These are phyloP conservation scores for honey bee (Apis mellifera) DNA, from an alignment of 1,140 invertebrate species.

Conservation along the genomic window Amel_HAv3.1 CM009935.2:1530501-1531000, in stretches of 20 bases:
- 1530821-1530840: conserved; percentile 35
- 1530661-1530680: conserved; percentile 59
- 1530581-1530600: conserved; percentile 5
- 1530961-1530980: background rate
- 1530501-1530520: conserved; percentile 15
- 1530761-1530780: background rate
- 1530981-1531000: conserved; percentile 23
- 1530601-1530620: background rate
- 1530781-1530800: background rate
- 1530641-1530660: conserved; percentile 28
- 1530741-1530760: conserved; percentile 36
- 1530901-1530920: background rate
- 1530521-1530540: conserved; percentile 46
- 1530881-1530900: conserved; percentile 28
- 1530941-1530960: background rate
- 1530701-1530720: conserved; percentile 69
- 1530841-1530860: conserved; percentile 44
- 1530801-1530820: background rate
- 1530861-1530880: conserved; percentile 46
- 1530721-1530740: conserved; percentile 51
- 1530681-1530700: conserved; percentile 70
- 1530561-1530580: conserved; percentile 53
- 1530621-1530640: background rate
- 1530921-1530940: background rate
- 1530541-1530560: conserved; percentile 32